Percentiles rank a stretch among this genome's conserved stretches.
phyloP scores from a whole-genome alignment of 1,140 invertebrate species.

The Periplaneta americana region DNA sequence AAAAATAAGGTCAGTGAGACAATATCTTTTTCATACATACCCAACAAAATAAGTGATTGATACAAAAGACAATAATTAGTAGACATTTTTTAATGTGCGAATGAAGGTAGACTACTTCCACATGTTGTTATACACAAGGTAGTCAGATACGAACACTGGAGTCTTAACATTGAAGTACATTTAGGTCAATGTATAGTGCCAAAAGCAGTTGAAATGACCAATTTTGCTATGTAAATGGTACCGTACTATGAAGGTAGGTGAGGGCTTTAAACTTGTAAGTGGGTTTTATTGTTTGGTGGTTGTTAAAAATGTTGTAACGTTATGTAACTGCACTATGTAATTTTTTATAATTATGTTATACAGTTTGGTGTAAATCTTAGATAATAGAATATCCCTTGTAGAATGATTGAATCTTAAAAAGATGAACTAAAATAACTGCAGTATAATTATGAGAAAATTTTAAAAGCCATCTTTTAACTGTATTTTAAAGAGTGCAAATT shows the following conservation, averaged over 20 bases:
- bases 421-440: no score
- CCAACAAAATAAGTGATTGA: no score
- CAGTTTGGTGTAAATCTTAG: slow-evolving; percentile 2
- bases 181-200: background rate
- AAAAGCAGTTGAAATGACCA: background rate
- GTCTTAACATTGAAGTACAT: no score
- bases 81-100: no score
- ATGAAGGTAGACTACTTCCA: no score
- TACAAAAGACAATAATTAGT: no score
- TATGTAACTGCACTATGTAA: background rate
- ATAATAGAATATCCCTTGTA: background rate
- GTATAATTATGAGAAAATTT: background rate
- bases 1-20: no score
- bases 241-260: background rate
- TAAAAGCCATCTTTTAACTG: background rate
- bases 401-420: background rate
- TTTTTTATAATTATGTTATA: slow-evolving; percentile 3
- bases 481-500: background rate
- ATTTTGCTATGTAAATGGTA: background rate
- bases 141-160: no score
- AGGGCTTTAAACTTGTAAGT: background rate
- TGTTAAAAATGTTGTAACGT: background rate
- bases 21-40: no score
- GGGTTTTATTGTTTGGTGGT: background rate
- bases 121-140: no score